Conservation (phyloP, 2,113 vertebrate species). For the Oryzias curvinotus region DNA sequence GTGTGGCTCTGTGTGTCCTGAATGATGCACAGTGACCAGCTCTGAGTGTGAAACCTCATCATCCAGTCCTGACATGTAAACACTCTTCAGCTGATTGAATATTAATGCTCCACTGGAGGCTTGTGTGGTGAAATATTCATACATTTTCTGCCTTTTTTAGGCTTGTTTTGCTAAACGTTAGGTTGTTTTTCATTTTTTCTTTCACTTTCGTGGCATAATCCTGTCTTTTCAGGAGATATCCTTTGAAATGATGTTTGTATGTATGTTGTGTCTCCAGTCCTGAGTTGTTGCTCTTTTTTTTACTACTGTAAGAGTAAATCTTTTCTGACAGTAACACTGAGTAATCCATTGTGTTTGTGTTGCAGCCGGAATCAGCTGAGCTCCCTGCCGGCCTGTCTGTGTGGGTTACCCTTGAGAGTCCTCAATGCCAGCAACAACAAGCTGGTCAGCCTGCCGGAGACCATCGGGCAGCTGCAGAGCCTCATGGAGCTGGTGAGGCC, state of each 20-base stretch:
- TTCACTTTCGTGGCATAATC: no score
- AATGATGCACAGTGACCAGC: neutral
- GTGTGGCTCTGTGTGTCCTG: neutral
- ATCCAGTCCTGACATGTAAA: neutral
- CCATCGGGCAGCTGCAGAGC: conserved; percentile 87
- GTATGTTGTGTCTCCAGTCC: no score
- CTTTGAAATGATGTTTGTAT: no score
- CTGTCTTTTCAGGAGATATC: no score
- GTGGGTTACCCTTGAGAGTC: conserved; percentile 91
- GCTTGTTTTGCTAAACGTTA: no score
- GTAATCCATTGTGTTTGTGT: conserved; percentile 27
- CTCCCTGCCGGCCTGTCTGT: conserved; percentile 88
- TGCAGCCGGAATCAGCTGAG: conserved; percentile 94
- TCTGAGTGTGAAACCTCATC: neutral
- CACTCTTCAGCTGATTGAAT: neutral
- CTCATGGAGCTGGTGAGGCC: conserved; percentile 92
- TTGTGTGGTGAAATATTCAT: conserved; percentile 19
- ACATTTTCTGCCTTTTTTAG: neutral
- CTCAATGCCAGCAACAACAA: conserved; percentile 98
- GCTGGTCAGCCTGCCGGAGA: conserved; percentile 89
- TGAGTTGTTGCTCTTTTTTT: neutral
- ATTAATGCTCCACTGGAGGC: neutral
- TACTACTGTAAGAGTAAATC: neutral
- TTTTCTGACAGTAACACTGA: neutral
- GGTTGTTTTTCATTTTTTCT: neutral